Percentiles rank a stretch among this genome's conserved stretches.
phyloP scores from a whole-genome alignment of 2,113 vertebrate genomes.

The Nothoprocta pentlandii region DNA sequence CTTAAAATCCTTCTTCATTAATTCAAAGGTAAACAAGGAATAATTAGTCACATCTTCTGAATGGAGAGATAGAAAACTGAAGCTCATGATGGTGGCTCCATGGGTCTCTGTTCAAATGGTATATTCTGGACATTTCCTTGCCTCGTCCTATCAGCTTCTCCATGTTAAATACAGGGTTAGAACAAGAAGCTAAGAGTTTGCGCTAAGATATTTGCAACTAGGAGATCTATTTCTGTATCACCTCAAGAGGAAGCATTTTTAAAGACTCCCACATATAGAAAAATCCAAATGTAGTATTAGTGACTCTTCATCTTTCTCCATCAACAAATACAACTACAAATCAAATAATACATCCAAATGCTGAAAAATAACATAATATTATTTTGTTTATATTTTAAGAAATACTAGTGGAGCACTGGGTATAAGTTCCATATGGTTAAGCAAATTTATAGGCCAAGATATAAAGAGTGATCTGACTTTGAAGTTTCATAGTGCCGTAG shows the following conservation, averaged over 20 bases:
- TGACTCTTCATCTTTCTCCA: neutral
- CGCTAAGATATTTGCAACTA: neutral
- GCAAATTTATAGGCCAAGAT: neutral
- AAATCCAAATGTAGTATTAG: neutral
- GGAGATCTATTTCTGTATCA: neutral
- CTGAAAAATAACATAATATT: neutral
- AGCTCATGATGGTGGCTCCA: constrained; percentile 6
- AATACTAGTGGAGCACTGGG: neutral
- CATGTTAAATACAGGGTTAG: neutral
- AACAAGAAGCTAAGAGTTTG: neutral
- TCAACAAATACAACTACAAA: neutral
- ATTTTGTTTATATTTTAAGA: neutral
- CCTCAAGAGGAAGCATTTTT: neutral
- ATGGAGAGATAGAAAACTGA: neutral
- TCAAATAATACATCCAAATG: neutral
- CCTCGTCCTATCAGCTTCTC: neutral
- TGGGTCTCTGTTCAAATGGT: neutral
- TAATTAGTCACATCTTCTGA: neutral
- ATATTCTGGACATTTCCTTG: neutral
- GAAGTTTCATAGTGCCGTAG: neutral
- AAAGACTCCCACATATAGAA: neutral
- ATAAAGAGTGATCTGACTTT: neutral
- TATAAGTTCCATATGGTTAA: neutral
- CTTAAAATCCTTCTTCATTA: neutral
- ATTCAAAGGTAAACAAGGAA: neutral